These are phyloP conservation scores for Stomorhina lunata DNA, from an alignment of 2,888 invertebrate genomes.

Conservation along the genomic window DNA sequence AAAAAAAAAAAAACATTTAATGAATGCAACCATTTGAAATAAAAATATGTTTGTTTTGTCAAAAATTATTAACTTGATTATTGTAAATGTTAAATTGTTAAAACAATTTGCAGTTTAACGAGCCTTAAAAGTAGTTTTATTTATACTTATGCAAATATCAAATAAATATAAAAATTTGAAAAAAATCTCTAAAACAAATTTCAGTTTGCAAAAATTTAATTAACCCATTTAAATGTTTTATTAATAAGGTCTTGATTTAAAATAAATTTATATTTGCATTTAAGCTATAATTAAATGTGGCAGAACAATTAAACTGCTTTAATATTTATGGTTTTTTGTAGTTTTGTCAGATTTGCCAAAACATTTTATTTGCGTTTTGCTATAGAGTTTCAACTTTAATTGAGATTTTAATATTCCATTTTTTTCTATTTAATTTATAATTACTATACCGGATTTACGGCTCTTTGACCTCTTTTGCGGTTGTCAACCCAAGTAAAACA, in stretches of 20 bases:
- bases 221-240: conserved; percentile 46
- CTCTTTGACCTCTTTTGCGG: conserved; percentile 67
- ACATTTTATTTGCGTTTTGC: conserved; percentile 21
- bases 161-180: not conserved
- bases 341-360: conserved; percentile 3
- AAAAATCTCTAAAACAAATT: not conserved
- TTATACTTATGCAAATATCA: not conserved
- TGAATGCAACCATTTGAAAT: conserved; percentile 35
- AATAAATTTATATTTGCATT: not conserved
- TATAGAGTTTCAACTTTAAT: conserved; percentile 3
- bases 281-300: not conserved
- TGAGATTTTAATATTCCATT: conserved; percentile 46
- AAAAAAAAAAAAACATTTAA: conserved; percentile 15
- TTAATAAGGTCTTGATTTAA: conserved; percentile 8
- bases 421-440: conserved; percentile 41
- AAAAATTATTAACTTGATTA: not conserved
- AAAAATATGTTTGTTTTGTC: conserved; percentile 10
- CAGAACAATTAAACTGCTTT: conserved; percentile 52
- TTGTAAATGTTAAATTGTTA: conserved; percentile 23
- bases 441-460: conserved; percentile 69
- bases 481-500: conserved; percentile 62
- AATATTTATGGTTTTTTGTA: conserved; percentile 3
- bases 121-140: not conserved
- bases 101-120: conserved; percentile 41
- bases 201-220: not conserved